Evolutionary conservation across 2,797 vertebrate species (phyloP).

Genomic region (Coracias cyanogaster): DNA sequence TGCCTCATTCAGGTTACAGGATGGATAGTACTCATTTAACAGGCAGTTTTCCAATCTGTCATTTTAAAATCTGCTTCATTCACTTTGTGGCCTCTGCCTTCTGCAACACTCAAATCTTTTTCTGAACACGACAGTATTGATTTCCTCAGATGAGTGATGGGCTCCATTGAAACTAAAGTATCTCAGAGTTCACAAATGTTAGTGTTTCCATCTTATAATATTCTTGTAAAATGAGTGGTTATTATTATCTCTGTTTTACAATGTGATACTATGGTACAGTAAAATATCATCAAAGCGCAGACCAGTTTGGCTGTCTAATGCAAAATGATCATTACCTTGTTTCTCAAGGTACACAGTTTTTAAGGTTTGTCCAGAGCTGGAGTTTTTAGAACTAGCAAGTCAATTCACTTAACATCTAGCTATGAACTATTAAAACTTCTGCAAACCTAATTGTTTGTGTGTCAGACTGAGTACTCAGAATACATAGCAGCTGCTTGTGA

Average conservation of each 20-base stretch:
- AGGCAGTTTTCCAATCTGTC: background rate
- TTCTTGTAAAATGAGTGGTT: background rate
- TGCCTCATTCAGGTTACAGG: background rate
- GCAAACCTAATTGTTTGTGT: background rate
- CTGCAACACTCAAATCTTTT: background rate
- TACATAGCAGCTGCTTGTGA: background rate
- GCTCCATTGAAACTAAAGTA: background rate
- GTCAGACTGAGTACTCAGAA: background rate
- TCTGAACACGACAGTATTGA: background rate
- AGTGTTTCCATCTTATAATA: background rate
- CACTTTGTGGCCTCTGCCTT: background rate
- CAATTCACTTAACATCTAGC: background rate
- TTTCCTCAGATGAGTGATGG: background rate
- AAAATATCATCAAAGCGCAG: background rate
- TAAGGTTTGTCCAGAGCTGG: background rate
- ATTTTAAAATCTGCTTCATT: background rate
- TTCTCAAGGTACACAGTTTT: background rate
- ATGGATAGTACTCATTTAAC: background rate
- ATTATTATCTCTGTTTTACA: background rate
- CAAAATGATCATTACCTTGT: background rate
- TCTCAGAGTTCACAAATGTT: background rate
- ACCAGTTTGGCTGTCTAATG: background rate
- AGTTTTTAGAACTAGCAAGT: background rate
- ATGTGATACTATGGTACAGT: fast-evolving
- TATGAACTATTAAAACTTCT: background rate